Conservation (phyloP, 1,140 invertebrate genomes). For the Drosophila kikkawai region DNA sequence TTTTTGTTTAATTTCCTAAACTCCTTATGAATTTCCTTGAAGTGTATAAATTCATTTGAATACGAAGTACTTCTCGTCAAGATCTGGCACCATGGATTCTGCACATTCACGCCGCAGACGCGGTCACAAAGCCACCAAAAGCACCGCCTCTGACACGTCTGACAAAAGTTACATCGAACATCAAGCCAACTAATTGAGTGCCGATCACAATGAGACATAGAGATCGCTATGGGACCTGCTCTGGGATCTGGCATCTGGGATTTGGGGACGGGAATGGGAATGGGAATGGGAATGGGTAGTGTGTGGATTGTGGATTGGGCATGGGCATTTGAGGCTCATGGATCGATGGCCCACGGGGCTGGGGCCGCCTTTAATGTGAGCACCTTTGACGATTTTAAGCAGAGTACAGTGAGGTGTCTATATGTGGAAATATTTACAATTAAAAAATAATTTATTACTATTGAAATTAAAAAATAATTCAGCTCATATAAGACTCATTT, state of each 20-base stretch:
- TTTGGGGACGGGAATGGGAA: conserved; percentile 1
- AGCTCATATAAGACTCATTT: not conserved
- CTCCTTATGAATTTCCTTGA: too few species aligned
- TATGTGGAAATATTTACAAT: not conserved
- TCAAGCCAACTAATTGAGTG: conserved; percentile 81
- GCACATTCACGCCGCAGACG: conserved; percentile 77
- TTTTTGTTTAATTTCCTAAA: too few species aligned
- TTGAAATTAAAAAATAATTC: not conserved
- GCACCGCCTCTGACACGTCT: conserved; percentile 77
- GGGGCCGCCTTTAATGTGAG: conserved; percentile 69
- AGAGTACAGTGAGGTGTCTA: not conserved
- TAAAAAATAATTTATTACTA: not conserved
- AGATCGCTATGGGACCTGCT: conserved; percentile 40
- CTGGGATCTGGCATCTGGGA: conserved; percentile 13
- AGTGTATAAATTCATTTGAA: conserved; percentile 34
- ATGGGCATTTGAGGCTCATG: conserved; percentile 6
- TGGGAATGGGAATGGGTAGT: not conserved
- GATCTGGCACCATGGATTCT: conserved; percentile 57
- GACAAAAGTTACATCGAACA: conserved; percentile 82
- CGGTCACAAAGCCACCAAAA: conserved; percentile 71
- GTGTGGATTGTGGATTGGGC: not conserved
- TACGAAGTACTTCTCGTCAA: conserved; percentile 50
- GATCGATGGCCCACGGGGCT: conserved; percentile 29
- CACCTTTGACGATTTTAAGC: conserved; percentile 67
- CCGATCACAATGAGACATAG: conserved; percentile 74